These are phyloP conservation scores for Lasioglossum lativentre DNA, from an alignment of 2,888 invertebrate genomes.

Conservation along the genomic window DNA sequence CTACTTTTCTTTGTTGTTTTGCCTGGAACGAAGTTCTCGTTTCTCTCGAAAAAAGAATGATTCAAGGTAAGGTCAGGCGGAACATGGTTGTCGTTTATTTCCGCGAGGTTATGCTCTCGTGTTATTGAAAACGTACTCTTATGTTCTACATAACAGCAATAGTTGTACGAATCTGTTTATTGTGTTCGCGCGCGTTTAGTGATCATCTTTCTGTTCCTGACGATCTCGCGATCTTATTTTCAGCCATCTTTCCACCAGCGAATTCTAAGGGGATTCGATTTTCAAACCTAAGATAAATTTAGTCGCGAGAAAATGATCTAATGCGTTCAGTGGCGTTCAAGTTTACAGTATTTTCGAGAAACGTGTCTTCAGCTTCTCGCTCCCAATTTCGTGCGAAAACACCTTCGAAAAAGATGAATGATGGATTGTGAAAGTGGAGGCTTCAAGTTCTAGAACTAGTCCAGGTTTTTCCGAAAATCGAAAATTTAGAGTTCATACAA, in stretches of 20 bases:
- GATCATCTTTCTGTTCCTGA: no score
- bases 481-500: no score
- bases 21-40: background rate
- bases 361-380: constrained; percentile 1
- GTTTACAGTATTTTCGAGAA: background rate
- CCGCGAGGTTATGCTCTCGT: background rate
- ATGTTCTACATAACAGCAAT: background rate
- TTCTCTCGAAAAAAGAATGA: background rate
- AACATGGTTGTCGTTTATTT: background rate
- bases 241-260: background rate
- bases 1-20: background rate
- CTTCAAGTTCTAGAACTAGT: background rate
- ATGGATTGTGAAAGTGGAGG: background rate
- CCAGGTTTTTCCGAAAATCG: no score
- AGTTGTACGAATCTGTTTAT: background rate
- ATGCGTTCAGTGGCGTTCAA: background rate
- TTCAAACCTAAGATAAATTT: background rate
- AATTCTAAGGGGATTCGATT: background rate
- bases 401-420: background rate
- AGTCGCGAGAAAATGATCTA: background rate
- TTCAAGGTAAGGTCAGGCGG: background rate
- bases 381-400: background rate
- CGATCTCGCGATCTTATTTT: background rate
- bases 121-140: background rate
- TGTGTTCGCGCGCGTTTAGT: background rate